A percentile compares a stretch with the other conserved stretches of the same genome.
phyloP scores from a whole-genome alignment of 2,797 vertebrate genomes.

The Allobates femoralis region DNA sequence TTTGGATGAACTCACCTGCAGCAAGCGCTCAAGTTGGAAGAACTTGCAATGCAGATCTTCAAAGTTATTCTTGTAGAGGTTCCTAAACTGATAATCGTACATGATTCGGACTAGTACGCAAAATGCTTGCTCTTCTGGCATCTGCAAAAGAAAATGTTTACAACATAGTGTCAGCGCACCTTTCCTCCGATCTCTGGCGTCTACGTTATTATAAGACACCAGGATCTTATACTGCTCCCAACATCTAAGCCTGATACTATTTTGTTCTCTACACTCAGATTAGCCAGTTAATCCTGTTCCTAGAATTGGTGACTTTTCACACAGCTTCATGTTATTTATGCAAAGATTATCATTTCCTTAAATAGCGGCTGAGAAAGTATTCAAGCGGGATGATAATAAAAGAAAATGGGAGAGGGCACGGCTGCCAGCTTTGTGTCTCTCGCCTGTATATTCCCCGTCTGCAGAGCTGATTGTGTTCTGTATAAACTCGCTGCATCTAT shows the following conservation, averaged over 20 bases:
- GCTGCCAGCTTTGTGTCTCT: not conserved
- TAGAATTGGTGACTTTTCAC: not conserved
- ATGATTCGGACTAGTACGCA: slow-evolving; percentile 98
- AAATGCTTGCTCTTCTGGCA: slow-evolving; percentile 99
- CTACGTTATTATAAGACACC: not conserved
- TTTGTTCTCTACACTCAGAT: not conserved
- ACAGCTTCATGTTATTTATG: not conserved
- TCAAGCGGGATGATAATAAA: not conserved
- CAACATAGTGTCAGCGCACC: slow-evolving; percentile 18
- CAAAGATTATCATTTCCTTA: not conserved
- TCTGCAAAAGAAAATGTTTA: slow-evolving; percentile 80
- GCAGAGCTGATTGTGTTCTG: not conserved
- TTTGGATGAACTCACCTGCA: slow-evolving; percentile 81
- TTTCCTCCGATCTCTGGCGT: not conserved
- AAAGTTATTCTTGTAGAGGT: slow-evolving; percentile 97
- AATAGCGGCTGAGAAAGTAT: not conserved
- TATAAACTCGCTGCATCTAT: not conserved
- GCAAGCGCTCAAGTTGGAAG: slow-evolving; percentile 92
- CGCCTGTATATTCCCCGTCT: slow-evolving; percentile 2
- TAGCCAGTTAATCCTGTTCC: not conserved
- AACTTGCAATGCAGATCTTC: slow-evolving; percentile 99
- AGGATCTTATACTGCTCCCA: not conserved
- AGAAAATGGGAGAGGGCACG: not conserved
- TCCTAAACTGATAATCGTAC: slow-evolving; percentile 90
- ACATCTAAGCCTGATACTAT: not conserved